Evolutionary conservation across 2,888 invertebrate species (phyloP).

Genomic region (Amblyteles armatorius): DNA sequence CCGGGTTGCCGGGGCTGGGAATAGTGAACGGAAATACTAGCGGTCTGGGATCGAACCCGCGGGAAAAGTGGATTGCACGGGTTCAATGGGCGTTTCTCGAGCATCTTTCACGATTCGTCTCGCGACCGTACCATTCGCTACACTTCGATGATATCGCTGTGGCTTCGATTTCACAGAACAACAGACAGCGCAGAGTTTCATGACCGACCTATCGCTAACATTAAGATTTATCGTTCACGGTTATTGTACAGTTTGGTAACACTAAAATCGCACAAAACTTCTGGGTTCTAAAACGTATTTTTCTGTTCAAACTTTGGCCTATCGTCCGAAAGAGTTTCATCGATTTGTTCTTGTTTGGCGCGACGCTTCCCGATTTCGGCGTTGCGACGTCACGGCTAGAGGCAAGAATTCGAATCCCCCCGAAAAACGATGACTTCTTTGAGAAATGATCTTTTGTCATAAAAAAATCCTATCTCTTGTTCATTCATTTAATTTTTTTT

Average conservation of each 20-base stretch:
- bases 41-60: conserved; percentile 33
- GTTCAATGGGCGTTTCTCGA: conserved; percentile 68
- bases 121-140: conserved; percentile 41
- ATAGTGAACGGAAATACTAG: conserved; percentile 40
- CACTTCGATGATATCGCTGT: conserved; percentile 48
- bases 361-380: neutral
- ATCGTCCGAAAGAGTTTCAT: neutral
- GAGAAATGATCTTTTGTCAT: too few relatives aligned
- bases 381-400: neutral
- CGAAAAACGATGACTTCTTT: too few relatives aligned
- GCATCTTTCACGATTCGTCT: conserved; percentile 75
- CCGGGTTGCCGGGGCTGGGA: neutral
- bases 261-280: neutral
- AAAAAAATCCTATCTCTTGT: too few relatives aligned
- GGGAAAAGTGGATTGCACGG: conserved; percentile 32
- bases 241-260: conserved; percentile 15
- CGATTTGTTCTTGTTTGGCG: neutral
- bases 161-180: conserved; percentile 27
- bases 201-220: conserved; percentile 9
- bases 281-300: neutral
- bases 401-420: neutral
- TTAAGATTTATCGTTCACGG: conserved; percentile 37
- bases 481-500: too few relatives aligned
- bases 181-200: neutral
- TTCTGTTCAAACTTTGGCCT: neutral